A percentile compares a stretch with the other conserved stretches of the same genome.
phyloP scores from a whole-genome alignment of 2,797 vertebrate species.

The Macropus fuliginosus region DNA sequence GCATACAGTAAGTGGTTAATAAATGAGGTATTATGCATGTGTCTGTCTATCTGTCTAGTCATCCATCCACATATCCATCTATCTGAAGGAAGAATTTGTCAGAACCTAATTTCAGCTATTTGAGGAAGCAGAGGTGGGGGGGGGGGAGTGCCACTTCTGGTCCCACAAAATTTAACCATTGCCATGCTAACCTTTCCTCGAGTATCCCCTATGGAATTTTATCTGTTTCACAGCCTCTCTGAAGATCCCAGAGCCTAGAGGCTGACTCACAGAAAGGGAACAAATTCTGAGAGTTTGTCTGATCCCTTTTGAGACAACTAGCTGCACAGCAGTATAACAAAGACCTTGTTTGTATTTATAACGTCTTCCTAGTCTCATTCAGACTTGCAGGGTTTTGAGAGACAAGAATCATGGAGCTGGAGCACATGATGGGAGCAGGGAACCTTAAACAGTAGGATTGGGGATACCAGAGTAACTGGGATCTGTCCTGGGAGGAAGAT shows the following conservation, averaged over 20 bases:
- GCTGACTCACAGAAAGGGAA: neutral
- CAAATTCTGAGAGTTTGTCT: neutral
- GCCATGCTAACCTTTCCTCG: no score
- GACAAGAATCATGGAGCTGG: neutral
- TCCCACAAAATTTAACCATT: neutral
- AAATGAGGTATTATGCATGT: neutral
- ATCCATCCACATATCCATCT: neutral
- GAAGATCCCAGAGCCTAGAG: no score
- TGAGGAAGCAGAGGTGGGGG: neutral
- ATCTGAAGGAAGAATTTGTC: neutral
- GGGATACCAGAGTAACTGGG: neutral
- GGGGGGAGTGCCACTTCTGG: neutral
- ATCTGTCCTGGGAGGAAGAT: neutral
- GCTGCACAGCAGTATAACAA: neutral
- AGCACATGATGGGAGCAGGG: neutral
- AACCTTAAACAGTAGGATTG: neutral
- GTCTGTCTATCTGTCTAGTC: neutral
- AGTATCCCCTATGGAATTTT: no score
- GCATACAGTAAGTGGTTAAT: neutral
- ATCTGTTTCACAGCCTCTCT: no score
- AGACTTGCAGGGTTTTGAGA: neutral
- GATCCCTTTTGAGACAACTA: neutral
- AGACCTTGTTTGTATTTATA: neutral
- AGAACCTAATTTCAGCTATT: neutral
- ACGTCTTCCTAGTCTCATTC: neutral